Evolutionary conservation across 2,888 invertebrate species (phyloP), one percentile per base, ranked within the genome.

Genomic region (Operophtera brumata): DNA sequence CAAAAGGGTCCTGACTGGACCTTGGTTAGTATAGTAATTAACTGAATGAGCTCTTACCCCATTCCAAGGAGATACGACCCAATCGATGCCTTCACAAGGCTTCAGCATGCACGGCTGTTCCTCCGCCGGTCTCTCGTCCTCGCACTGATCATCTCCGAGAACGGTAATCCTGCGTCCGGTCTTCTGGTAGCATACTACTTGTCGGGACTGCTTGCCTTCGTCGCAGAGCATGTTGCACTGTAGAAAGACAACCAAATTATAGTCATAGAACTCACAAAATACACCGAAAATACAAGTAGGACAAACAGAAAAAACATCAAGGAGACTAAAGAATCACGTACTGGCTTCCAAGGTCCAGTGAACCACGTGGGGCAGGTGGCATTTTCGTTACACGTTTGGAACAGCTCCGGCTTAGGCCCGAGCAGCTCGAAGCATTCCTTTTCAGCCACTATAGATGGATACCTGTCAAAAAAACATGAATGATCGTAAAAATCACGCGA

Each of bases 171-270:
- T 93, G 0, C 93, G 93, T 47, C 91, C 80, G 45, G 90, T 85
- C 76, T 93, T 94, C 68, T 92, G 93, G 79, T 92, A 95, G 78
- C 99, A 99, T 0, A 93, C 93, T 0, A 97, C 95, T 67, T 93
- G 92, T 26, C 99, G 92, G 0, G 91, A 93, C 85, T 97, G 94
- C 64, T 93, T 93, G 1, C 99, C 99, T 68, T 95, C 93, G 0
- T 97, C 99, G 78, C 98, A 99, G n/a, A 97, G 89, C 76, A 93
- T 94, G 78, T 97, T 94, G 71, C 98, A 98, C 94, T 97, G 47
- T n/a, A 13, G 35, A 34, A 26, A 34, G 0, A 48, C n/a, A 49
- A 10, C 12, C 6, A 2, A 9, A 30, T 30, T 7, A 30, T 11
- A 25, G 32, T 20, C 10, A 25, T 28, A 28, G 28, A 9, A 20